Evolutionary conservation across 2,888 invertebrate genomes (phyloP).

Genomic region (Tetheella fluctuosa): DNA sequence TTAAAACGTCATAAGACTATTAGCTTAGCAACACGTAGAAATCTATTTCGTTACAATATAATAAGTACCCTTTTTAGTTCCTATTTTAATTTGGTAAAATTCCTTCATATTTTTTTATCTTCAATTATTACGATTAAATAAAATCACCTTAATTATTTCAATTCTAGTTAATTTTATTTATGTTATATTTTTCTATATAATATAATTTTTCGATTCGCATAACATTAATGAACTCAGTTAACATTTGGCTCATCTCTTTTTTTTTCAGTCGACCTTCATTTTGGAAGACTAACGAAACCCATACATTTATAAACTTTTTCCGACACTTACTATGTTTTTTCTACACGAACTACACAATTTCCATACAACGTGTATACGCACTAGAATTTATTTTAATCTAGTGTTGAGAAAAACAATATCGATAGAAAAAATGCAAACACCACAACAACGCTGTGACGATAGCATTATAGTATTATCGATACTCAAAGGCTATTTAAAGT

Average conservation of each 20-base stretch:
- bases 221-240: conserved; percentile 65
- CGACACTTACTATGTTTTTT: conserved; percentile 37
- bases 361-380: conserved; percentile 68
- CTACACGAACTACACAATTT: conserved; percentile 51
- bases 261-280: conserved; percentile 70
- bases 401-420: background rate
- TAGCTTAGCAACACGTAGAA: conserved; percentile 60
- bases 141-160: conserved; percentile 36
- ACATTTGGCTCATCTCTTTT: conserved; percentile 60
- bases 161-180: conserved; percentile 32
- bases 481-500: background rate
- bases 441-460: background rate
- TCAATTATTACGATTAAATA: conserved; percentile 35
- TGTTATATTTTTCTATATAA: conserved; percentile 40
- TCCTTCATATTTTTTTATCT: conserved; percentile 39
- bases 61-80: conserved; percentile 63
- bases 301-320: conserved; percentile 31
- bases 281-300: conserved; percentile 74
- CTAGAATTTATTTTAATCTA: conserved; percentile 23
- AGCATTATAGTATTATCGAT: background rate
- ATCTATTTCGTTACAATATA: conserved; percentile 48
- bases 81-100: conserved; percentile 55
- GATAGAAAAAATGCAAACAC: background rate
- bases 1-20: conserved; percentile 41
- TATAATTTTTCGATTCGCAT: conserved; percentile 55